Evolutionary conservation across 2,113 vertebrate species (phyloP), one percentile per base, ranked within the genome.

Genomic region (Oncorhynchus mykiss): DNA sequence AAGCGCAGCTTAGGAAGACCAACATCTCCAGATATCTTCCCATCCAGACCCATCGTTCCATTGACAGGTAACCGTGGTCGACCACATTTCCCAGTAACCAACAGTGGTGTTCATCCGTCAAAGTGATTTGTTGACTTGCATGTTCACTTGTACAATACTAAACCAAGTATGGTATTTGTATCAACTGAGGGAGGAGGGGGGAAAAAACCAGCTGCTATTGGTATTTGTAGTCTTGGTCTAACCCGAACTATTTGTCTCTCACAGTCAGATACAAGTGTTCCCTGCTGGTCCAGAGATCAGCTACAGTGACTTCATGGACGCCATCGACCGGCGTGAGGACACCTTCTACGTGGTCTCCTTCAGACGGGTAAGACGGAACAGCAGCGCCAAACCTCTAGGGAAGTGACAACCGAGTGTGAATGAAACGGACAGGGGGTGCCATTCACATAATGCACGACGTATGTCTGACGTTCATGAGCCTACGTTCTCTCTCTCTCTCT

Each of bases 321-420:
- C 96, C 51, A 96, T 97, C 2, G 96, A 97, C 77, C 93, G 96
- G 1, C 88, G 95, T 7, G 95, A 96, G 78, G 96, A 97, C 88
- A 97, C 96, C 0, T 97, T 97, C 87, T 97, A 97, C 12, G 95
- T 97, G 0, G 96, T 97, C 13, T 97, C 96, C 0, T 97, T 97
- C 91, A 93, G 95, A 83, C 90, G 96, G 92, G 96, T 97, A 72
- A 93, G 83, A 68, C n/a, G 22, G 18, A 62, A 62, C 18, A 62
- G 4, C 18, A 12, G 12, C 11, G 25, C 24, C n/a, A 66, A 27
- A 29, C 14, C 64, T 60, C 18, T 57, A 57, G 12, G 5, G 13
- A 16, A 57, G 51, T 20, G 13, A 18, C 2, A 57, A 18, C 54
- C 16, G 13, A 20, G 18, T 57, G 54, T 1, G 2, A 57, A 57